phyloP scores from a whole-genome alignment of 1,140 invertebrate species.

The Ylistrum balloti region DNA sequence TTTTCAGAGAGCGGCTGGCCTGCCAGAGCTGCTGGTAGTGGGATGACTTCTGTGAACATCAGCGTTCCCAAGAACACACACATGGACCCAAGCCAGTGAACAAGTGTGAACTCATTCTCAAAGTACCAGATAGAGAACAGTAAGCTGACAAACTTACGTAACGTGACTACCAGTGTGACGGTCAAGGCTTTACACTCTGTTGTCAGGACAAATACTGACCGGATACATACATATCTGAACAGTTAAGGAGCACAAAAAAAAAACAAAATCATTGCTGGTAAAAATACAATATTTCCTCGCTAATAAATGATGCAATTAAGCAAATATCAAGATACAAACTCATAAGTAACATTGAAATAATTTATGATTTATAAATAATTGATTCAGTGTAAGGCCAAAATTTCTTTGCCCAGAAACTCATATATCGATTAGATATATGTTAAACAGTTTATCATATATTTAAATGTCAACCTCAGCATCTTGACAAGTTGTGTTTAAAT shows the following conservation, averaged over 20 bases:
- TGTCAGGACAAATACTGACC: slow-evolving; percentile 96
- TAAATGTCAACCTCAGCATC: too few relatives aligned
- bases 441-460: too few relatives aligned
- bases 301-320: too few relatives aligned
- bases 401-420: too few relatives aligned
- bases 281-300: too few relatives aligned
- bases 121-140: slow-evolving; percentile 98
- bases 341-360: too few relatives aligned
- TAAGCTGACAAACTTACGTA: slow-evolving; percentile 97
- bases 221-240: slow-evolving; percentile 92
- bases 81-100: slow-evolving; percentile 96
- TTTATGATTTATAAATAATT: too few relatives aligned
- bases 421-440: too few relatives aligned
- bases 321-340: too few relatives aligned
- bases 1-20: neutral
- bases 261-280: too few relatives aligned
- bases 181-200: slow-evolving; percentile 96
- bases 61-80: slow-evolving; percentile 96
- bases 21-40: neutral
- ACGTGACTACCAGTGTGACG: slow-evolving; percentile 96
- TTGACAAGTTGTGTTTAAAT: too few relatives aligned
- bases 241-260: slow-evolving; percentile 71
- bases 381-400: too few relatives aligned
- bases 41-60: slow-evolving; percentile 88
- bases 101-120: slow-evolving; percentile 94